Evolutionary conservation across 2,113 vertebrate species (phyloP).

Genomic region (Riparia riparia): DNA sequence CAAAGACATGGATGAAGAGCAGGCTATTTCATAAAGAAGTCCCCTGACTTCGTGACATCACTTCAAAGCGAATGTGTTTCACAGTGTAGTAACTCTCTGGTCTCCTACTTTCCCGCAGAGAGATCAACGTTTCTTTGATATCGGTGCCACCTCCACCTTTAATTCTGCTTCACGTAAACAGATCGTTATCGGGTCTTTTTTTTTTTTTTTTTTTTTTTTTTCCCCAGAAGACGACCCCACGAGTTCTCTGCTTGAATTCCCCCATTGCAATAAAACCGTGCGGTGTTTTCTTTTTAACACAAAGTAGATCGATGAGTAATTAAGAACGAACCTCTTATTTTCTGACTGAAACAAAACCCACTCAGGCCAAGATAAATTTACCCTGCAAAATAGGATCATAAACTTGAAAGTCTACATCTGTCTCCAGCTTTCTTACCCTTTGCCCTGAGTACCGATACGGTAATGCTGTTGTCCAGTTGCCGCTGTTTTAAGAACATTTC

Average conservation of each 20-base stretch:
- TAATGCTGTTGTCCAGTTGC: conserved; percentile 49
- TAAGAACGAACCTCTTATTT: conserved; percentile 62
- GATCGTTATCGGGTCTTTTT: conserved; percentile 50
- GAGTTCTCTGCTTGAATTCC: conserved; percentile 23
- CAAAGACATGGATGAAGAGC: not conserved
- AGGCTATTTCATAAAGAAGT: conserved; percentile 17
- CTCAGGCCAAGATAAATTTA: conserved; percentile 73
- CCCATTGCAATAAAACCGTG: conserved; percentile 37
- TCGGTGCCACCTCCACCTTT: conserved; percentile 63
- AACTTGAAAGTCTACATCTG: conserved; percentile 71
- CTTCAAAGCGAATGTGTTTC: conserved; percentile 47
- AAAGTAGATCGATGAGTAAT: conserved; percentile 43
- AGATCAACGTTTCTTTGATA: conserved; percentile 65
- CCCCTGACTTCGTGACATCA: conserved; percentile 18
- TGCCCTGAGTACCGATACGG: conserved; percentile 45
- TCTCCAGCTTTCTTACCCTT: conserved; percentile 61
- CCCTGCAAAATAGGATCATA: conserved; percentile 64
- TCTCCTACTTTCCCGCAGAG: not conserved
- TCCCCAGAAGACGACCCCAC: not conserved
- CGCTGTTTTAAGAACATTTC: conserved; percentile 35
- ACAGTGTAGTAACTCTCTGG: not conserved
- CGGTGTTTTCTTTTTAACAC: conserved; percentile 13
- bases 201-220: not conserved
- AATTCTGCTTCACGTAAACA: conserved; percentile 68
- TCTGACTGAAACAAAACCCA: conserved; percentile 64